Base-by-base conservation (phyloP, 2,888 invertebrate genomes). In the Branchipolynoe longqiensis region DNA sequence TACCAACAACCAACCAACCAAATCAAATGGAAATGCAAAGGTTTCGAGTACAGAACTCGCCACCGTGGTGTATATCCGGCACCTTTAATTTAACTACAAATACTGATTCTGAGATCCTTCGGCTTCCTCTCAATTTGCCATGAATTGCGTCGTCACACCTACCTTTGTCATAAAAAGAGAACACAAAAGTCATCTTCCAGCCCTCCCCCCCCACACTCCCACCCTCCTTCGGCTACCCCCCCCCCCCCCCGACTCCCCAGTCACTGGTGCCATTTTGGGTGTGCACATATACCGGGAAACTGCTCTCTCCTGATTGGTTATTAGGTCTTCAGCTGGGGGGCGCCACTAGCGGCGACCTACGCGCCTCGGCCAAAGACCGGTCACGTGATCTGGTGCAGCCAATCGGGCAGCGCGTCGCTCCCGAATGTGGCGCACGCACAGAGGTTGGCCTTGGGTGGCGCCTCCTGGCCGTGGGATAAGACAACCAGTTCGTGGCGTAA, bases 371-470 rank as follows among this genome's bases (percentile, higher is more conserved):
- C 69, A 69, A 69, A 69, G 69, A 69, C 69, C 69, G 14, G 69
- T 69, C 69, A 69, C 69, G 69, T 69, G 69, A 69, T 69, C 69
- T 36, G 69, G 38, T 69, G 38, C 36, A 69, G 69, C 69, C 69
- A 69, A 69, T 69, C 69, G 38, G 69, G 69, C 69, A 69, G 69
- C 69, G 69, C 22, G 69, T 8, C 69, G 38, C 69, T 69, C 38
- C 36, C 38, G 69, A 69, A 69, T 33, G 69, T 69, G 33, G 69
- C 69, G 69, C 69, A 69, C 38, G 69, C 69, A 22, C 69, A 31
- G 69, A n/a, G 69, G 69, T 69, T 38, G 69, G 69, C 38, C 36
- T 36, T 18, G 38, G 69, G 69, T 69, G 69, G 69, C 36, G 69
- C 69, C 69, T 38, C n/a, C 36, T 33, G 38, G 69, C 0, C 38